A percentile compares a stretch with the other conserved stretches of the same genome.
phyloP scores from a whole-genome alignment of 2,888 invertebrate genomes.

The Campopleginae sp. region DNA sequence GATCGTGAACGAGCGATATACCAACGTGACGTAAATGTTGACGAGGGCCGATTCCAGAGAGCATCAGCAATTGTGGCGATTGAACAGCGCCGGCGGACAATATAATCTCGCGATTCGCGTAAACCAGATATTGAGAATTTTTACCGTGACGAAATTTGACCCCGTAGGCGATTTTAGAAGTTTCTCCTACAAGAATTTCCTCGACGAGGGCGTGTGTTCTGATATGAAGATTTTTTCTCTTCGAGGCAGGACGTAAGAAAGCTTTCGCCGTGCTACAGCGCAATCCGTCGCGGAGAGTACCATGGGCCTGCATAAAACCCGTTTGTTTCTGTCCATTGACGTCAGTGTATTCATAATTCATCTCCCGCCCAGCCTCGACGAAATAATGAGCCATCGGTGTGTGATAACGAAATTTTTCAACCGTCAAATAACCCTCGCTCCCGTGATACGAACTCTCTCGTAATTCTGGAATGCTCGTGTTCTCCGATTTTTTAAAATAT shows the following conservation, averaged over 20 bases:
- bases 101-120: slow-evolving; percentile 91
- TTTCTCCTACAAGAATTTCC: slow-evolving; percentile 87
- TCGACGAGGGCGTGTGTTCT: slow-evolving; percentile 89
- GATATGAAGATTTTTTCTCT: slow-evolving; percentile 90
- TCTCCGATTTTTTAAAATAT: slow-evolving; percentile 93
- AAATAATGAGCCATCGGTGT: slow-evolving; percentile 90
- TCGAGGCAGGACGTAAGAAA: slow-evolving; percentile 88
- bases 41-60: slow-evolving; percentile 92
- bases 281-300: slow-evolving; percentile 91
- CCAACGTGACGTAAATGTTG: slow-evolving; percentile 87
- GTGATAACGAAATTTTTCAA: slow-evolving; percentile 88
- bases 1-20: slow-evolving; percentile 87
- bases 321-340: slow-evolving; percentile 92
- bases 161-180: slow-evolving; percentile 88
- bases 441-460: slow-evolving; percentile 88
- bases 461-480: slow-evolving; percentile 89
- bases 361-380: slow-evolving; percentile 88
- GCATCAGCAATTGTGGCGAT: slow-evolving; percentile 93
- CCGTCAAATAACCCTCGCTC: slow-evolving; percentile 89
- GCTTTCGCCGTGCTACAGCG: slow-evolving; percentile 94
- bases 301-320: slow-evolving; percentile 92
- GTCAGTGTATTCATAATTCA: slow-evolving; percentile 90
- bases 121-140: slow-evolving; percentile 84
- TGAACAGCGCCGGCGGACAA: slow-evolving; percentile 94
- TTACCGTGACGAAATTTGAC: slow-evolving; percentile 87